Evolutionary conservation across 2,888 invertebrate species (phyloP).

Genomic region (Cerceris rybyensis): DNA sequence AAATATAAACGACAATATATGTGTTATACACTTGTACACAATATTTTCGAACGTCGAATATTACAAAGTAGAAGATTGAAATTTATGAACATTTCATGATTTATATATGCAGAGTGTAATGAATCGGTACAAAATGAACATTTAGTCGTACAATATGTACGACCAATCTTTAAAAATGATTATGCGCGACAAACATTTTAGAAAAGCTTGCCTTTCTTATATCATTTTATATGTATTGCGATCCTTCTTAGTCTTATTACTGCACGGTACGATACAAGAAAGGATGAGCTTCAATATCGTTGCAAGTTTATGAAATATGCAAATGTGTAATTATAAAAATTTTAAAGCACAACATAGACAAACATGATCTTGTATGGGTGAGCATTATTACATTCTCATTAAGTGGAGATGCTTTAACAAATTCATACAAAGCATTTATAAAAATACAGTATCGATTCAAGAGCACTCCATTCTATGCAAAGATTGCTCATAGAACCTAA

Average conservation of each 20-base stretch:
- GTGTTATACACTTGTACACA: too few species aligned
- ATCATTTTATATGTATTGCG: background rate
- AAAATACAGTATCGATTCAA: background rate
- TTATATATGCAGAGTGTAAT: too few species aligned
- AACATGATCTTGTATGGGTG: background rate
- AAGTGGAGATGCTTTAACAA: background rate
- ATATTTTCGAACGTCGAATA: too few species aligned
- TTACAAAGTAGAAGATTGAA: too few species aligned
- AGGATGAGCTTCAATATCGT: background rate
- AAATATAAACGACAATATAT: too few species aligned
- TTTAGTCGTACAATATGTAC: background rate
- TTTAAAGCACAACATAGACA: background rate
- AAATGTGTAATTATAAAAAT: background rate
- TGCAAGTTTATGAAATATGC: background rate
- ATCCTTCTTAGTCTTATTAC: background rate
- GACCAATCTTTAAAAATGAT: background rate
- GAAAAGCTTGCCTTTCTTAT: background rate
- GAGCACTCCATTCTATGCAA: background rate
- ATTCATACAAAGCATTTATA: constrained; percentile 2
- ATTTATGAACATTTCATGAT: too few species aligned
- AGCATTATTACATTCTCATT: background rate
- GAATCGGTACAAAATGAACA: background rate
- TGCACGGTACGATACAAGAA: background rate
- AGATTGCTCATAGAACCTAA: background rate
- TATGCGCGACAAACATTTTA: background rate